phyloP scores from a whole-genome alignment of 2,888 invertebrate genomes.

The Drosophila paramelanica region DNA sequence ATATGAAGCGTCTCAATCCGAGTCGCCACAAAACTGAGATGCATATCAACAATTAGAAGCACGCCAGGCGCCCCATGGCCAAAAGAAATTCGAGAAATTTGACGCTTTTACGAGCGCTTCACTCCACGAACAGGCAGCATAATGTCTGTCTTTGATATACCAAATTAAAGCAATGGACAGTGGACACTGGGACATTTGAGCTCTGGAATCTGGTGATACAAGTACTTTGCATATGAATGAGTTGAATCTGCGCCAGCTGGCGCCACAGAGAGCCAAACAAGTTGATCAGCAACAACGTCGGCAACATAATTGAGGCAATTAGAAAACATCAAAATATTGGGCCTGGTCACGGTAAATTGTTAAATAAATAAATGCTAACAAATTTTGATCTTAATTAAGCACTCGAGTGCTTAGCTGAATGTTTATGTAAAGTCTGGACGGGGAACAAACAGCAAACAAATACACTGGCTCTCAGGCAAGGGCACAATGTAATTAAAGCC shows the following conservation, averaged over 20 bases:
- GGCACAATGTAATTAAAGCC: constrained; percentile 61
- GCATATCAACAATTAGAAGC: constrained; percentile 69
- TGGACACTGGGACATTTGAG: constrained; percentile 36
- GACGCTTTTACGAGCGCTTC: constrained; percentile 78
- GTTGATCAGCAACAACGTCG: constrained; percentile 3
- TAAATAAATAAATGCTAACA: constrained; percentile 70
- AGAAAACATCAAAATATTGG: constrained; percentile 80
- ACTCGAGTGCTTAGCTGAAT: constrained; percentile 67
- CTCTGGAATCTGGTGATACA: constrained; percentile 40
- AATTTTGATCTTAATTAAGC: constrained; percentile 76
- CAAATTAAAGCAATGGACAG: constrained; percentile 77
- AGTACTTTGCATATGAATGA: constrained; percentile 77
- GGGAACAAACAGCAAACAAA: constrained; percentile 20
- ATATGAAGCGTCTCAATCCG: constrained; percentile 73
- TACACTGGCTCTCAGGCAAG: constrained; percentile 19
- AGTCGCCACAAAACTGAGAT: constrained; percentile 56
- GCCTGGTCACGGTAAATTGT: constrained; percentile 59
- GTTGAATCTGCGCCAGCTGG: constrained; percentile 54
- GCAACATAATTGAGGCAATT: constrained; percentile 77
- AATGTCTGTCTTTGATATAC: constrained; percentile 79
- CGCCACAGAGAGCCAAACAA: constrained; percentile 46
- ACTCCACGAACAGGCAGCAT: constrained; percentile 50
- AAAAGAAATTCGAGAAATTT: constrained; percentile 71
- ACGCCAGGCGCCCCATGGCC: constrained; percentile 47
- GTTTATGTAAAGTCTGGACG: constrained; percentile 66